Evolutionary conservation across 1,140 invertebrate genomes (phyloP), one percentile per base, ranked within the genome.

Genomic region (Drosophila ercepeae): DNA sequence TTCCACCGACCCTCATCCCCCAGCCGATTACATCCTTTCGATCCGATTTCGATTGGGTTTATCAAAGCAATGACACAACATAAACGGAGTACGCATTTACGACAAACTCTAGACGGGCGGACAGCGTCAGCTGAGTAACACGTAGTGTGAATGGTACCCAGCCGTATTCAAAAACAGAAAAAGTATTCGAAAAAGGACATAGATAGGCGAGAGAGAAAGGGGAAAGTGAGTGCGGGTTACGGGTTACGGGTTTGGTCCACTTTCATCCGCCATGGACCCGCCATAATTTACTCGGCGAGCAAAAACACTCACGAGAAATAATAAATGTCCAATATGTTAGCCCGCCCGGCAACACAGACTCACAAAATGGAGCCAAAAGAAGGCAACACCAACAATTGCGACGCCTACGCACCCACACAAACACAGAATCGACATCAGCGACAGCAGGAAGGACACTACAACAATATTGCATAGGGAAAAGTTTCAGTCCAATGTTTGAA

Each of bases 271-370:
- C 36, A 9, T 44, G 34, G 45, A 42, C n/a, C 19, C 19, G 23
- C 72, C 61, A 86, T 86, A 86, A 86, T 83, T 84, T 84, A 84
- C 72, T 58, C 72, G 82, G 76, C 76, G 81, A 84, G 81, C 81
- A 84, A 84, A 84, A 84, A 84, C 81, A 84, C 81, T 84, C 81
- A 86, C 79, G 75, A 51, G 89, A 89, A 83, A 88, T 88, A 88
- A 88, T 88, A 88, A 88, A 89, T 89, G 83, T 88, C 84, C 83
- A 89, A 89, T 89, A 89, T 89, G 83, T 89, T 89, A 78, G 83
- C 70, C 77, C 50, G 61, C 73, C 81, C 69, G 81, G 76, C 72
- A 81, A 75, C 77, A 75, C 69, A 63, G 36, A 71, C 19, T 36
- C 14, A 16, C 36, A 39, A 16, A 14, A n/a, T 46, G 65, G 54